These are phyloP conservation scores for Anorthoa munda DNA, from an alignment of 2,888 invertebrate genomes.

Conservation along the genomic window DNA sequence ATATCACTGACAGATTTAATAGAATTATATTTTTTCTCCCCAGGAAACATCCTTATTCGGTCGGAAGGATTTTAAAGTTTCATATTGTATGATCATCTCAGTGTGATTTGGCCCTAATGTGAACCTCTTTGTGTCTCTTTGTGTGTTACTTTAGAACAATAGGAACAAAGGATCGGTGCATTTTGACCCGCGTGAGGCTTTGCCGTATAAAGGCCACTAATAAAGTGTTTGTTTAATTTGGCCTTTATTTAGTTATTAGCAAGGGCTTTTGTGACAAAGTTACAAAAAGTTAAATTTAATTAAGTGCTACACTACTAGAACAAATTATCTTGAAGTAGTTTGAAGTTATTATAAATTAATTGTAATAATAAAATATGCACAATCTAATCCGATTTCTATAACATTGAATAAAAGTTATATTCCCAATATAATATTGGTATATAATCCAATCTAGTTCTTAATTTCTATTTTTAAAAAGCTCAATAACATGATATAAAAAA, in stretches of 20 bases:
- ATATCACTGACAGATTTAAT: too few relatives aligned
- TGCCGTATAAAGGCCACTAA: slow-evolving; percentile 24
- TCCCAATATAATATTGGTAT: too few relatives aligned
- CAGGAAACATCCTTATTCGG: too few relatives aligned
- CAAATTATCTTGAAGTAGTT: not conserved
- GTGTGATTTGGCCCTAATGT: slow-evolving; percentile 8
- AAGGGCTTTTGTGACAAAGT: not conserved
- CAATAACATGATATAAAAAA: too few relatives aligned
- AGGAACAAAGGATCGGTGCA: slow-evolving; percentile 59
- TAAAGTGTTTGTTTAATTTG: slow-evolving; percentile 40
- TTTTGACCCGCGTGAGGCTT: slow-evolving; percentile 43
- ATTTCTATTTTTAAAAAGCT: too few relatives aligned
- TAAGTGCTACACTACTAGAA: slow-evolving; percentile 1
- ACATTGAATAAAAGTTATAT: too few relatives aligned
- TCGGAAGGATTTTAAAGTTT: too few relatives aligned
- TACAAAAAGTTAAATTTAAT: slow-evolving; percentile 8
- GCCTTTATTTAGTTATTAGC: slow-evolving; percentile 19
- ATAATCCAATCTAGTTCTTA: too few relatives aligned
- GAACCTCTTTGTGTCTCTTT: slow-evolving; percentile 63
- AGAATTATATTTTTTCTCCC: too few relatives aligned
- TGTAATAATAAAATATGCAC: not conserved
- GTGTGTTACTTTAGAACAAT: slow-evolving; percentile 59
- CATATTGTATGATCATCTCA: too few relatives aligned
- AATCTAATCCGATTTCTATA: too few relatives aligned
- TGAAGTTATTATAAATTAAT: not conserved